Evolutionary conservation across 2,113 vertebrate species (phyloP).

Genomic region (Alectura lathami): DNA sequence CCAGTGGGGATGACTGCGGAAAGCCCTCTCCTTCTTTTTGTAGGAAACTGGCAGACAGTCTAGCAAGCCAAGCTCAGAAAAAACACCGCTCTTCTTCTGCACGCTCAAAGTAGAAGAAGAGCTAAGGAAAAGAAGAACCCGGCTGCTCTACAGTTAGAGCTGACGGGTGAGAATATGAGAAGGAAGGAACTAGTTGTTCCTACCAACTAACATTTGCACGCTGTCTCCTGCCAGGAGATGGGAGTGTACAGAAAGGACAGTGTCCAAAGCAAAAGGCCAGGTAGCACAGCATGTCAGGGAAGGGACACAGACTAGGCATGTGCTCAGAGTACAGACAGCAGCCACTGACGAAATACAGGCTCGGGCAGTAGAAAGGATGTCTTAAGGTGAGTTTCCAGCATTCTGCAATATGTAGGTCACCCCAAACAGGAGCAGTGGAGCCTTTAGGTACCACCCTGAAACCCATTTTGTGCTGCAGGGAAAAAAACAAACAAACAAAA

Average conservation of each 20-base stretch:
- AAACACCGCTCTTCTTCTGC: background rate
- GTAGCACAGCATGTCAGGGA: background rate
- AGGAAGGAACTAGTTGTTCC: background rate
- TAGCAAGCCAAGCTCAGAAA: background rate
- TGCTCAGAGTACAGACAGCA: background rate
- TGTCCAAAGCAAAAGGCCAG: background rate
- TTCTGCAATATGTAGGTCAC: background rate
- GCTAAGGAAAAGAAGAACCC: background rate
- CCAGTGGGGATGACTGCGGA: background rate
- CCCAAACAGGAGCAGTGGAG: background rate
- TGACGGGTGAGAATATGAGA: background rate
- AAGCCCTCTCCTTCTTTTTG: background rate
- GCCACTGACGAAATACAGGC: background rate
- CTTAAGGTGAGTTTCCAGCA: background rate
- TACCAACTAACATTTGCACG: rapidly evolving
- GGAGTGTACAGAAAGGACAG: background rate
- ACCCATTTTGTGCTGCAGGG: background rate
- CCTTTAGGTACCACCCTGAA: background rate
- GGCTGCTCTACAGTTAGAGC: background rate
- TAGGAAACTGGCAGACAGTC: background rate
- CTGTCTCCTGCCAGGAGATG: background rate
- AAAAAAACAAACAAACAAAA: too few species aligned
- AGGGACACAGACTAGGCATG: background rate
- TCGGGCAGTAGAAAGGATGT: background rate
- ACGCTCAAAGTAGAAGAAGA: background rate